Base-by-base conservation (phyloP, 2,113 vertebrate species). In the Hirundichthys speculiger region DNA sequence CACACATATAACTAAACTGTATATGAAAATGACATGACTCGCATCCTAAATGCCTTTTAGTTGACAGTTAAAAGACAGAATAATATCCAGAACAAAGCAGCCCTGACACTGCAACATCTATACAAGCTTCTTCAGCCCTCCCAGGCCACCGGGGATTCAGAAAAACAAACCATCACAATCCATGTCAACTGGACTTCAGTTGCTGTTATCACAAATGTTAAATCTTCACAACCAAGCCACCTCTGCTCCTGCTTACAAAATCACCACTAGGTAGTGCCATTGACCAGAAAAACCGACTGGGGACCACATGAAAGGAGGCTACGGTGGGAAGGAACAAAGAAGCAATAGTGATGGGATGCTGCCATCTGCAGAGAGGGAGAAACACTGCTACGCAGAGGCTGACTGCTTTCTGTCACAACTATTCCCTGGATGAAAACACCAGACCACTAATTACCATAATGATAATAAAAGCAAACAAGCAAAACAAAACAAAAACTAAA, bases 341-440 rank as follows among this genome's bases (percentile, higher is more conserved):
- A 38, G 38, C 34, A 73, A 62, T 52, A 43, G 27, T 72, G 55
- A 70, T 78, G 52, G 56, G 69, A 88, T 68, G 76, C 86, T 83
- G 87, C 92, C 90, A 87, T 79, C 92, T 92, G 90, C 65, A 85
- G 91, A 63, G 18, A 30, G 40, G 52, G 47, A 59, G 43, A 47
- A 16, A 25, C 43, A 82, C 64, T 70, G 25, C 67, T 18, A 45
- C 14, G 24, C 54, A 55, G 8, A 43, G 65, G 15, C 46, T 27
- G 42, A 19, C 56, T 4, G n/a, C 24, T 53, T 18, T 46, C 49
- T 7, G 40, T 41, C 46, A 42, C 57, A 52, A 69, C 19, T 9
- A 22, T 53, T 19, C 15, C 25, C 66, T 56, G 41, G n/a, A 55
- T 13, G 10, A 20, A 11, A 63, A 34, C 30, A 34, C 30, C 30